Evolutionary conservation across 1,140 invertebrate species (phyloP).

Genomic region (Harpegnathos saltator): DNA sequence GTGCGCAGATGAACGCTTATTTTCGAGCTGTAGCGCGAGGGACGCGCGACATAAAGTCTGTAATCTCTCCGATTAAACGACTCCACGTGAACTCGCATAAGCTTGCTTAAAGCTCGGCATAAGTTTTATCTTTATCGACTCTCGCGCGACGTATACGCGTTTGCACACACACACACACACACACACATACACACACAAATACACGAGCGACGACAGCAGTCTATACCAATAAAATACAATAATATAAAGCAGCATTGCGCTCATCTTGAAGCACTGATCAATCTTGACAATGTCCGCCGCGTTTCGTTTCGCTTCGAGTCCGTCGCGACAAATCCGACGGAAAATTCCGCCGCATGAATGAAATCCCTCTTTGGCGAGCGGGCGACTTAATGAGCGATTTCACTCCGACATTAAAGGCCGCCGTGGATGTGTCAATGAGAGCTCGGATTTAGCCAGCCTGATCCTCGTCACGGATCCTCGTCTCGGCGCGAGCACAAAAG

Average conservation of each 20-base stretch:
- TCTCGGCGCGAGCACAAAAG: neutral
- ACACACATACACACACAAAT: no score
- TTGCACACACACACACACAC: no score
- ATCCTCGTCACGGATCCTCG: neutral
- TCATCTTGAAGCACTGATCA: neutral
- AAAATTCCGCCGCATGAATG: constrained; percentile 17
- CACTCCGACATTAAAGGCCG: neutral
- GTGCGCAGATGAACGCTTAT: neutral
- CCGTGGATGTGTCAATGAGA: neutral
- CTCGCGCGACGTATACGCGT: neutral
- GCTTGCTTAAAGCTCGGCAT: constrained; percentile 23
- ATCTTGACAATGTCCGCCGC: neutral
- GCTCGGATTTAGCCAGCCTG: neutral
- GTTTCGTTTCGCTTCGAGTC: neutral
- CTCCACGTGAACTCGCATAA: constrained; percentile 30
- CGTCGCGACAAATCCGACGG: neutral
- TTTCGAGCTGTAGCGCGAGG: neutral
- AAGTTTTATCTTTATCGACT: constrained; percentile 38
- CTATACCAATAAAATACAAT: constrained; percentile 40
- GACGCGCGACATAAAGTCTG: constrained; percentile 20
- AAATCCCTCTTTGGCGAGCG: neutral
- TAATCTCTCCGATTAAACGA: constrained; percentile 44
- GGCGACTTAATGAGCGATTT: neutral
- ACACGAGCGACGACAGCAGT: neutral
- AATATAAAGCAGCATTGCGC: neutral